phyloP scores from a whole-genome alignment of 2,113 vertebrate genomes.

The Dipodomys merriami region DNA sequence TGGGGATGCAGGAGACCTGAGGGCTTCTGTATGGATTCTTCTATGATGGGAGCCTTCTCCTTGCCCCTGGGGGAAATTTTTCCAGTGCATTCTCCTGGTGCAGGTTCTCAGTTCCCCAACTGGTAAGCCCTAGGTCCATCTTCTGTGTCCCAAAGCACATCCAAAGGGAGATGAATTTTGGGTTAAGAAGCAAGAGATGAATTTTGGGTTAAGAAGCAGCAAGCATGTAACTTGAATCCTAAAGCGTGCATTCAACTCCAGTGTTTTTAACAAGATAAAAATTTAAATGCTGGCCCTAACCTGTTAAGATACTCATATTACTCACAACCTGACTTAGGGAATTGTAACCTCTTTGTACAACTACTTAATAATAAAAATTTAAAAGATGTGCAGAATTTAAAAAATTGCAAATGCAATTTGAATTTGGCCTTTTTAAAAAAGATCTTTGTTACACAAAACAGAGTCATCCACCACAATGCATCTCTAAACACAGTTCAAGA shows the following conservation, averaged over 20 bases:
- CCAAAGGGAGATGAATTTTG: background rate
- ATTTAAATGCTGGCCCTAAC: background rate
- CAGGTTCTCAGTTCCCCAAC: background rate
- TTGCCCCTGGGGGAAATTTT: background rate
- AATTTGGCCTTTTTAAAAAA: conserved; percentile 2
- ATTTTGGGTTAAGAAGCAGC: background rate
- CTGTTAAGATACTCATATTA: too few species aligned
- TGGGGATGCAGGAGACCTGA: background rate
- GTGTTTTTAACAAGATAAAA: background rate
- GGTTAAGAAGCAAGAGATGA: background rate
- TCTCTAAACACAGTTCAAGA: background rate
- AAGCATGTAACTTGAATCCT: background rate
- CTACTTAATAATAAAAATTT: too few species aligned
- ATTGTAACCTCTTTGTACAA: too few species aligned
- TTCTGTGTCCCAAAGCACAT: too few species aligned
- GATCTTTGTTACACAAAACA: background rate
- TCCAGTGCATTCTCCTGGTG: background rate
- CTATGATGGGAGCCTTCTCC: background rate
- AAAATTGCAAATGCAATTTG: background rate
- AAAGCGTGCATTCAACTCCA: background rate
- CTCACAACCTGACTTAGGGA: too few species aligned
- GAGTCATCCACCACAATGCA: background rate
- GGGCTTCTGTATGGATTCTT: too few species aligned
- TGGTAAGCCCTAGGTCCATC: too few species aligned
- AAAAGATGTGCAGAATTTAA: background rate